A percentile compares a stretch with the other conserved stretches of the same genome.
Evolutionary conservation across 2,113 vertebrate genomes (phyloP).

Genomic region (Plotosus lineatus): DNA sequence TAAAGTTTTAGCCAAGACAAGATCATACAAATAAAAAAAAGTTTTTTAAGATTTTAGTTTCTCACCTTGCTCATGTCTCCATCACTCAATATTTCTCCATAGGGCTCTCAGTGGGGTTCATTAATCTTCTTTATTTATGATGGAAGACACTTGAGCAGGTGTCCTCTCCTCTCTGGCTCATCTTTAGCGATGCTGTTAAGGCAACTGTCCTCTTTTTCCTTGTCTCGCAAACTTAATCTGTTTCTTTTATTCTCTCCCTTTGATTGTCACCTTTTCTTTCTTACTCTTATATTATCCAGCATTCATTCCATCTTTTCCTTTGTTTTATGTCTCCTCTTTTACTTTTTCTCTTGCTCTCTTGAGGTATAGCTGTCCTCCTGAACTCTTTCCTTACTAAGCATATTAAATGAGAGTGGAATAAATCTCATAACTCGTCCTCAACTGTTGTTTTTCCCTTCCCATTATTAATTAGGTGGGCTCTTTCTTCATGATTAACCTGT

Average conservation of each 20-base stretch:
- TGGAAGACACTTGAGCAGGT: conserved; percentile 8
- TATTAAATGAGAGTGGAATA: neutral
- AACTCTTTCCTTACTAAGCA: neutral
- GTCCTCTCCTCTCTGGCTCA: neutral
- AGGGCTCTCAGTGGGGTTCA: neutral
- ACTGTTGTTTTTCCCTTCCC: neutral
- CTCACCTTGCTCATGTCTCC: neutral
- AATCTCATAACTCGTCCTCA: neutral
- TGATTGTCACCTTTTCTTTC: neutral
- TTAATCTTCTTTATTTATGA: conserved; percentile 10
- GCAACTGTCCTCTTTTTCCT: neutral
- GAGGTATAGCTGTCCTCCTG: neutral
- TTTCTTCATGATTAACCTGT: conserved; percentile 91
- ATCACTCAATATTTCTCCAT: neutral
- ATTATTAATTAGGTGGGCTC: conserved; percentile 77
- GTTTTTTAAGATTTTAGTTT: neutral
- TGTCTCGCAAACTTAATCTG: neutral
- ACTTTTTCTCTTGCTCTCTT: neutral
- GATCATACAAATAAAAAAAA: neutral
- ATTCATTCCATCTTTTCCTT: neutral
- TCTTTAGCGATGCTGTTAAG: neutral
- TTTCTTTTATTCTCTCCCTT: neutral
- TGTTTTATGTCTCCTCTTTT: neutral
- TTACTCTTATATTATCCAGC: neutral
- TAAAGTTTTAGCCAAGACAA: too few relatives aligned